phyloP scores from a whole-genome alignment of 2,797 vertebrate genomes.

The Pempheris klunzingeri region DNA sequence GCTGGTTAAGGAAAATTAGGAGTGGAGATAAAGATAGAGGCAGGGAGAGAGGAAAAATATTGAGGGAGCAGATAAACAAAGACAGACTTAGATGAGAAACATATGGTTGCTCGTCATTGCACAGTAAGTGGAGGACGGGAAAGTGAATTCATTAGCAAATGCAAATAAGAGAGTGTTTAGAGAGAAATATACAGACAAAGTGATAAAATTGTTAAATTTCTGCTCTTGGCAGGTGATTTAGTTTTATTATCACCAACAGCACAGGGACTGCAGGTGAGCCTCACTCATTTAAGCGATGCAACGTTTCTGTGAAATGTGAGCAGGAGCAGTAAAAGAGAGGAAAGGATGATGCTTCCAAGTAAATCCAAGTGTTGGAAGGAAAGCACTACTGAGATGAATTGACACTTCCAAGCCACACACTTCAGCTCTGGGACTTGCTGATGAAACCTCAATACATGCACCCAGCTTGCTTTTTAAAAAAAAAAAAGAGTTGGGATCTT shows the following conservation, averaged over 20 bases:
- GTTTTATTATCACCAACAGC: conserved; percentile 28
- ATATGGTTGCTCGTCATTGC: conserved; percentile 35
- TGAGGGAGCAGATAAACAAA: conserved; percentile 44
- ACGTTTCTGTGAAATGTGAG: conserved; percentile 32
- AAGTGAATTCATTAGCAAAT: conserved; percentile 42
- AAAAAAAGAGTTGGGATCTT: no score
- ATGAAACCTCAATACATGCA: not conserved
- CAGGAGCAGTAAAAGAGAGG: conserved; percentile 15
- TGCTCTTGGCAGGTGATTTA: conserved; percentile 21
- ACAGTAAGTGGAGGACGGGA: conserved; percentile 6
- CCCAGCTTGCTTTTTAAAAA: no score
- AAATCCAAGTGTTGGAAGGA: conserved; percentile 2
- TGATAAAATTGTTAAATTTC: conserved; percentile 7
- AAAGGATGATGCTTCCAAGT: not conserved
- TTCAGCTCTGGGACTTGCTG: not conserved
- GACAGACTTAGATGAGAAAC: conserved; percentile 43
- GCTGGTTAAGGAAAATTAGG: conserved; percentile 28
- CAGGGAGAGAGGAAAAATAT: not conserved
- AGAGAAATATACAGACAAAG: conserved; percentile 18
- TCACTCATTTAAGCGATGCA: conserved; percentile 22
- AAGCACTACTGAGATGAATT: not conserved
- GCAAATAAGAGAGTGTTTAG: conserved; percentile 25
- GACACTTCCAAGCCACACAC: conserved; percentile 2
- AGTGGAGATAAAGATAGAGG: conserved; percentile 21
- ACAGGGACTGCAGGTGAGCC: conserved; percentile 12